Conservation (phyloP, 2,888 invertebrate species). For the Pollenia amentaria region DNA sequence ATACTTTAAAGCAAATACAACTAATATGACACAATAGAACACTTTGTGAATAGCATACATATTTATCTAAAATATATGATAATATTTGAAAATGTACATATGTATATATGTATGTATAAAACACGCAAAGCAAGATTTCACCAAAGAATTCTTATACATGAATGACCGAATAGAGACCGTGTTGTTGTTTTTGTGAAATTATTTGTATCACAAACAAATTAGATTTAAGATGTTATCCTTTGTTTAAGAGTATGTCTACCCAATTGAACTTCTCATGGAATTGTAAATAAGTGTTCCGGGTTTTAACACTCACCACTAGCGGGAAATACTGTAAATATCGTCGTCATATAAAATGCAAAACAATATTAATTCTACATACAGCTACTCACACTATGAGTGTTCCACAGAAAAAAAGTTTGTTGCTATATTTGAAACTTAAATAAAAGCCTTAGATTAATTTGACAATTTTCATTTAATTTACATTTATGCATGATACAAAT, state of each 20-base stretch:
- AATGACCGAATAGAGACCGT: conserved; percentile 1
- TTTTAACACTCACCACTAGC: background rate
- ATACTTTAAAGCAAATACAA: too few species aligned
- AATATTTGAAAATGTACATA: background rate
- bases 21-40: too few species aligned
- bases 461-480: too few species aligned
- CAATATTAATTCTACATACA: too few species aligned
- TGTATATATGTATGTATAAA: background rate
- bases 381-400: too few species aligned
- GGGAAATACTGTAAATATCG: background rate
- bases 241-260: conserved; percentile 36
- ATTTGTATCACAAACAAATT: conserved; percentile 14
- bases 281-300: conserved; percentile 60
- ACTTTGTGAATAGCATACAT: background rate
- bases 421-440: too few species aligned
- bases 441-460: too few species aligned
- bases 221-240: background rate
- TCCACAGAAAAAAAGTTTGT: too few species aligned
- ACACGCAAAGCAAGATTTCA: conserved; percentile 18
- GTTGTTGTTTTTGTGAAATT: conserved; percentile 30
- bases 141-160: conserved; percentile 58
- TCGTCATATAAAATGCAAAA: conserved; percentile 23
- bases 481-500: too few species aligned
- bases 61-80: background rate
- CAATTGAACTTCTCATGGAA: conserved; percentile 39